Conservation (phyloP, 2,797 vertebrate species). For the Arctocebus calabarensis region DNA sequence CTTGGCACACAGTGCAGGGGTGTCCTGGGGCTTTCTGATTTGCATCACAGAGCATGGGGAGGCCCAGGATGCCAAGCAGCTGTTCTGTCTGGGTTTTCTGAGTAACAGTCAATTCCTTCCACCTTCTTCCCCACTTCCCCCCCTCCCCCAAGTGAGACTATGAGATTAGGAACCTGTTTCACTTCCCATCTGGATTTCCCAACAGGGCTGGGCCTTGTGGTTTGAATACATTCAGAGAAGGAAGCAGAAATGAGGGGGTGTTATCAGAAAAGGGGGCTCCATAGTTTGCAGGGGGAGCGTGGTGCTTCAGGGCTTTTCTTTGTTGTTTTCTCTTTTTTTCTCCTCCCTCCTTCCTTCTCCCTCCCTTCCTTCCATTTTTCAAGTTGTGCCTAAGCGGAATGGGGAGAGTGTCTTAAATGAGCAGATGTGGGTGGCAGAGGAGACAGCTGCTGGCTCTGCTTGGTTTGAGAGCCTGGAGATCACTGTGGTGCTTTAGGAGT, state of each 20-base stretch:
- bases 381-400: accelerated
- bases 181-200: background rate
- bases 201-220: background rate
- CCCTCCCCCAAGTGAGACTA: background rate
- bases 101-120: background rate
- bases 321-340: too few species aligned
- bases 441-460: background rate
- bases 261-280: background rate
- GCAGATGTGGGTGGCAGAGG: background rate
- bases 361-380: background rate
- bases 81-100: background rate
- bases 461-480: background rate
- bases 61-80: background rate
- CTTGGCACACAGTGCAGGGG: background rate
- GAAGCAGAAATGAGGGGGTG: background rate
- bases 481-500: background rate
- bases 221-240: background rate
- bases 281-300: accelerated
- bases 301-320: background rate
- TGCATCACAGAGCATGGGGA: too few species aligned
- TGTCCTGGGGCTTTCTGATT: background rate
- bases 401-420: accelerated
- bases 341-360: too few species aligned
- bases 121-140: background rate
- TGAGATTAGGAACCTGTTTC: background rate